Conservation (phyloP, 2,113 vertebrate species). For the Grammomys dolichurus region DNA sequence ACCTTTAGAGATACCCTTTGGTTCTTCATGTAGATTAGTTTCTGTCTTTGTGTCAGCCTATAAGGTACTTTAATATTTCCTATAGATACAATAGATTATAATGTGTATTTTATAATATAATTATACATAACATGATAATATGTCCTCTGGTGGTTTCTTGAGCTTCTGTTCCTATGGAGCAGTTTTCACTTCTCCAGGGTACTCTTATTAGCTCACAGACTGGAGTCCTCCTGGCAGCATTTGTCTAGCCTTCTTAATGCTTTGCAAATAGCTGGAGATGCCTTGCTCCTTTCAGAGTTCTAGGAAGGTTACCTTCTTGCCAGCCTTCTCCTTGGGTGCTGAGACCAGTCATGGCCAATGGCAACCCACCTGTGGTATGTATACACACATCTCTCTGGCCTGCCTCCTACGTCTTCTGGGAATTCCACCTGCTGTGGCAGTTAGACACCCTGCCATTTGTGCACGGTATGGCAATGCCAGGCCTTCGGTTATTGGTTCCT, state of each 20-base stretch:
- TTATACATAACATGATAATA: too few relatives aligned
- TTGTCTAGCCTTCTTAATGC: background rate
- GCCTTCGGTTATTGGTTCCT: background rate
- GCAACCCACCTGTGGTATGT: background rate
- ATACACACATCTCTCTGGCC: too few relatives aligned
- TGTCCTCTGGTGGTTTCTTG: background rate
- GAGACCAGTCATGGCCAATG: background rate
- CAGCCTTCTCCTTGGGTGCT: background rate
- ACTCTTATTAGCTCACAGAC: background rate
- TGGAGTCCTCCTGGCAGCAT: accelerated
- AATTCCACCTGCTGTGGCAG: background rate
- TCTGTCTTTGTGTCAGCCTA: background rate
- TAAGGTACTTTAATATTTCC: background rate
- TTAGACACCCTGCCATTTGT: too few relatives aligned
- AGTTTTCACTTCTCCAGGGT: background rate
- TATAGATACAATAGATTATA: too few relatives aligned
- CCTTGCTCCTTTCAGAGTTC: background rate
- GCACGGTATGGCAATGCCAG: accelerated
- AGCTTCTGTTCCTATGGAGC: background rate
- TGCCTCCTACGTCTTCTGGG: background rate
- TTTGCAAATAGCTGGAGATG: accelerated
- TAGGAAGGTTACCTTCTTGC: background rate
- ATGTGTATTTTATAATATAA: too few relatives aligned
- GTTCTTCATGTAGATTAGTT: background rate
- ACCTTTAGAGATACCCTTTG: background rate